Evolutionary conservation across 1,140 invertebrate species (phyloP).

Genomic region (Brachionus angularis): DNA sequence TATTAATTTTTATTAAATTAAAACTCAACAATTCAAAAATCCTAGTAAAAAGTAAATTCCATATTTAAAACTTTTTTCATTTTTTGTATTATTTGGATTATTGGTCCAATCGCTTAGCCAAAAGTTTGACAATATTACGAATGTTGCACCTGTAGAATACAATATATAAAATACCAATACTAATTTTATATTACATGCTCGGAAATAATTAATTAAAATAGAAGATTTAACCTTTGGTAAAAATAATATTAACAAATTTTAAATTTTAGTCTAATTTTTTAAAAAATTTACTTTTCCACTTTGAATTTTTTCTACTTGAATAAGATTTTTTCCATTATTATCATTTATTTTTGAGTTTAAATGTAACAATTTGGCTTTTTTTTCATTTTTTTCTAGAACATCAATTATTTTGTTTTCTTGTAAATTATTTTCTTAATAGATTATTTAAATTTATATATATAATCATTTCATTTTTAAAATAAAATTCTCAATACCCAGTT

Average conservation of each 20-base stretch:
- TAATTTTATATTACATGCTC: not conserved
- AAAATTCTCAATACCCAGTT: not conserved
- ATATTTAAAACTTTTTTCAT: constrained; percentile 34
- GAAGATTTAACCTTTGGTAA: constrained; percentile 1
- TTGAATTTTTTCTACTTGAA: constrained; percentile 22
- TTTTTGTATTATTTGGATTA: not conserved
- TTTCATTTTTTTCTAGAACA: not conserved
- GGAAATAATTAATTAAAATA: constrained; percentile 30
- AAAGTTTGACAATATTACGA: constrained; percentile 16
- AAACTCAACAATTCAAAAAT: constrained; percentile 14
- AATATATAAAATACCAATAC: not conserved
- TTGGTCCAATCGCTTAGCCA: constrained; percentile 28
- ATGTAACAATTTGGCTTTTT: too few relatives aligned
- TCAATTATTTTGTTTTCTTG: not conserved
- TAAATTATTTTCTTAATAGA: not conserved
- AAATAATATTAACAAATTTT: not conserved
- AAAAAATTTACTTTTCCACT: not conserved
- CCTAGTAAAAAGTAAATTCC: constrained; percentile 13
- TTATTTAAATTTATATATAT: not conserved
- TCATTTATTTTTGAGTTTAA: not conserved
- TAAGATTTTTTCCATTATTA: not conserved
- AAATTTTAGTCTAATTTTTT: not conserved
- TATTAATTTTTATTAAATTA: not conserved
- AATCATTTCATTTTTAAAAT: not conserved
- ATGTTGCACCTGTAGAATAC: not conserved